Base-by-base conservation (phyloP, 1,140 invertebrate genomes). In the Globodera ellingtonae region DNA sequence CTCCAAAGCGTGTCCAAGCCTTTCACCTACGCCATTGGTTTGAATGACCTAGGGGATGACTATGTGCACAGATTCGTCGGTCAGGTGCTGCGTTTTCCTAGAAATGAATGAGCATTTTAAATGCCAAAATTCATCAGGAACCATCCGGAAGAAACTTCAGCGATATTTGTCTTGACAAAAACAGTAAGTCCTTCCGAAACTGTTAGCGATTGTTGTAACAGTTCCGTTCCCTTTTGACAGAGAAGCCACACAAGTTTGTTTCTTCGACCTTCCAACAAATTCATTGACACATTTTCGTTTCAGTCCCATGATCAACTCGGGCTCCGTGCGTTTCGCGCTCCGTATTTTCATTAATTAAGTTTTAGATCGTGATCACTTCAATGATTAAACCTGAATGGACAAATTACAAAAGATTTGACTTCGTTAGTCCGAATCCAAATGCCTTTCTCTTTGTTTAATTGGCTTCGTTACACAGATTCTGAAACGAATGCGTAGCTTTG, bases 241-340 rank as follows among this genome's bases (percentile, higher is more conserved):
- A 35, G 35, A 35, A 35, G 35, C 35, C 35, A 35, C 35, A 35
- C 35, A 35, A 35, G 35, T 35, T 35, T 35, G 35, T 35, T 35
- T 35, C 35, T 35, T 35, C 35, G 35, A 4, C 72, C 52, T 5
- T 52, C 24, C 15, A 81, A 52, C 46, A 9, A 56, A 15, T 0
- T 48, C 18, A n/a, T 52, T 79, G 81, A 65, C 90, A 97, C 95
- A 95, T 90, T 96, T 96, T 90, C 96, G 96, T 0, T 96, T 98
- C 90, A 98, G 98, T 91, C 96, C 96, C 0, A 96, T 98, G 95
- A 95, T 98, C 59, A 98, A 98, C 90, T 94, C 96, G n/a, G 96
- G 96, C 13, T 95, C 96, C 35, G 35, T 35, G 35, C 35, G 35
- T 35, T 35, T 35, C 35, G 1, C 3, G 35, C 1, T 35, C 35